Base-by-base conservation (phyloP, 2,888 invertebrate species). In the Neoitamus cyanurus region DNA sequence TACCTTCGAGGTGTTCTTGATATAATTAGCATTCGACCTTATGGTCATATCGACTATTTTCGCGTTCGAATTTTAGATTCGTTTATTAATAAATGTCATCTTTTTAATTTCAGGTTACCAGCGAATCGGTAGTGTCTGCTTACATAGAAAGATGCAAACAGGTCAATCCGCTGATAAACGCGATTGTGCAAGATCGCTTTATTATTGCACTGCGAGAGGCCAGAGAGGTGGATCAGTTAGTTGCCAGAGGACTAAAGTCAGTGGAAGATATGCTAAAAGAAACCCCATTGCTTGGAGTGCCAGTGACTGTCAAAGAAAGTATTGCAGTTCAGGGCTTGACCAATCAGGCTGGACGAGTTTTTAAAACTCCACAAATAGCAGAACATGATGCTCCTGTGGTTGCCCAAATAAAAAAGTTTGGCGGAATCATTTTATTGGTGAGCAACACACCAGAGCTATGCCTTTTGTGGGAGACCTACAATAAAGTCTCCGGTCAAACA, bases 381-480 rank as follows among this genome's bases (percentile, higher is more conserved):
- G 92, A 92, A 83, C 92, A 93, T 69, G 97, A 98, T 91, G 97
- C 97, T 0, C 94, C 94, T 0, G 94, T 94, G 3, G 94, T 98
- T 2, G 92, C 92, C 73, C 91, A 93, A 58, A 93, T 96, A 83
- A 93, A 94, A 87, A 93, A 94, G 72, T 96, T 96, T 68, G 98
- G 98, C 0, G 97, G 95, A 34, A 96, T 98, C 86, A 95, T 96
- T 2, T 91, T 98, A 77, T 94, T 96, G 2, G 95, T 97, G 2
- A 97, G 97, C 46, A 98, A 98, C 90, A 96, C 97, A 0, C 97
- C 98, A 0, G 98, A 98, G 89, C 92, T 97, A 75, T 98, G 98
- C 88, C 93, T 98, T 94, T 96, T 96, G 92, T 97, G 96, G 95
- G 98, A 98, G 91, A 96, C 97, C 0, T 94, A 94, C 87, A 98